phyloP scores from a whole-genome alignment of 35 echinoderm and acorn worm genomes.

The Chiridota heheva region DNA sequence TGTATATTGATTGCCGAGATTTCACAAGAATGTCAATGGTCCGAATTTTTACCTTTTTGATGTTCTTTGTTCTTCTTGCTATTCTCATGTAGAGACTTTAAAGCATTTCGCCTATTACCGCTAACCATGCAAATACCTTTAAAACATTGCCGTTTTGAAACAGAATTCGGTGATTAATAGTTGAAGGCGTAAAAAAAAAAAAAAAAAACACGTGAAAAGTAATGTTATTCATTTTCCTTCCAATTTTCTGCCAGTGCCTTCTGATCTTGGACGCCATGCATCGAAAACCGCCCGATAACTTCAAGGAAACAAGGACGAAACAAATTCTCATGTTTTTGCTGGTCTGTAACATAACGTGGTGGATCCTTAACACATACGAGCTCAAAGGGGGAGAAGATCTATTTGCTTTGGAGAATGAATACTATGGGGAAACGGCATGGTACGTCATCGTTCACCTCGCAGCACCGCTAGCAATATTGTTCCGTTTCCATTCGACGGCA shows the following conservation, averaged over 20 bases:
- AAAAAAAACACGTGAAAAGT: not conserved
- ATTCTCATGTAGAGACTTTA: too few species aligned
- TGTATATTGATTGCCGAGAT: too few species aligned
- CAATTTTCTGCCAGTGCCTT: conserved; percentile 41
- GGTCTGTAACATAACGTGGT: conserved; percentile 91
- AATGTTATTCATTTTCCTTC: not conserved
- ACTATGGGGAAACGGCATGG: conserved; percentile 85
- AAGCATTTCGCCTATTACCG: too few species aligned
- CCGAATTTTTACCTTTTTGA: too few species aligned
- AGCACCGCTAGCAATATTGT: conserved; percentile 81
- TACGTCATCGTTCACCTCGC: conserved; percentile 95
- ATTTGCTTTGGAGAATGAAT: conserved; percentile 85
- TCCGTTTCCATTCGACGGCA: conserved; percentile 94
- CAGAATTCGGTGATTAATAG: too few species aligned
- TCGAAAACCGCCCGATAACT: conserved; percentile 81
- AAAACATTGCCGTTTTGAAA: too few species aligned
- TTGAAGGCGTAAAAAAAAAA: too few species aligned
- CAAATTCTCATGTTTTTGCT: conserved; percentile 96
- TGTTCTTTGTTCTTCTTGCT: too few species aligned
- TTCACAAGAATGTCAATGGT: too few species aligned
- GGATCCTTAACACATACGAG: conserved; percentile 89
- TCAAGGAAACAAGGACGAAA: conserved; percentile 81
- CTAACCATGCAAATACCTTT: too few species aligned
- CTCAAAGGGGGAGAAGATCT: conserved; percentile 94
- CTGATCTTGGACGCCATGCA: conserved; percentile 90